Conservation (phyloP, 1,140 invertebrate genomes). For the Ips nitidus region DNA sequence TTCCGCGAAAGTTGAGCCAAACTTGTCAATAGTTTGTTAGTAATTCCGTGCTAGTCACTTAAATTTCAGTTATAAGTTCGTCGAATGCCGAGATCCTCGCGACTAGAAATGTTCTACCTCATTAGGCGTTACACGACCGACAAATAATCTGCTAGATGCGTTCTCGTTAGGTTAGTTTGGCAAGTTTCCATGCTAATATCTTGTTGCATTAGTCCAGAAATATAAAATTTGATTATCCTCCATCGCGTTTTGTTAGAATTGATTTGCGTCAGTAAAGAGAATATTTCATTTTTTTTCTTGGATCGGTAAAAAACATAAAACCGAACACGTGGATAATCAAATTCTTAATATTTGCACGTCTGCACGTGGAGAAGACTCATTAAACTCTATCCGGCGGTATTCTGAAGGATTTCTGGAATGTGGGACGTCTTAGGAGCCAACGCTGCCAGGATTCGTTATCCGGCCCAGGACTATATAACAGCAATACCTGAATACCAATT, state of each 20-base stretch:
- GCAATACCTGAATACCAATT: too few relatives aligned
- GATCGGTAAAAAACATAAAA: too few relatives aligned
- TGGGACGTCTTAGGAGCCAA: constrained; percentile 17
- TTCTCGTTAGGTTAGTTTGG: too few relatives aligned
- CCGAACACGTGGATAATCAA: background rate
- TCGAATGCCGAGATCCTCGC: background rate
- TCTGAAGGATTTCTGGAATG: constrained; percentile 16
- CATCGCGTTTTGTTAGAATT: too few relatives aligned
- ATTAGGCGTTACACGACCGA: too few relatives aligned
- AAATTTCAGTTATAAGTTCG: constrained; percentile 3
- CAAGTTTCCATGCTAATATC: too few relatives aligned
- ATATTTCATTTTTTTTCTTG: too few relatives aligned
- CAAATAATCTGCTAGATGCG: too few relatives aligned
- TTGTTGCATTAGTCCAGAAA: too few relatives aligned
- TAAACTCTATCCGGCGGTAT: constrained; percentile 18
- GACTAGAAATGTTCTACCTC: background rate
- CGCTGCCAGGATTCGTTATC: constrained; percentile 18
- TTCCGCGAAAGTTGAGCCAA: background rate
- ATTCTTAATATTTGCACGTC: constrained; percentile 17
- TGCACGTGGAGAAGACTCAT: constrained; percentile 14
- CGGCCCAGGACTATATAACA: constrained; percentile 7
- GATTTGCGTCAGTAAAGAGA: too few relatives aligned
- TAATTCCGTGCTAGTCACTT: constrained; percentile 1
- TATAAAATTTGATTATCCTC: too few relatives aligned
- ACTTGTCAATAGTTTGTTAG: constrained; percentile 6